Conservation (phyloP, 1,140 invertebrate species). For the Hyles vespertilio region DNA sequence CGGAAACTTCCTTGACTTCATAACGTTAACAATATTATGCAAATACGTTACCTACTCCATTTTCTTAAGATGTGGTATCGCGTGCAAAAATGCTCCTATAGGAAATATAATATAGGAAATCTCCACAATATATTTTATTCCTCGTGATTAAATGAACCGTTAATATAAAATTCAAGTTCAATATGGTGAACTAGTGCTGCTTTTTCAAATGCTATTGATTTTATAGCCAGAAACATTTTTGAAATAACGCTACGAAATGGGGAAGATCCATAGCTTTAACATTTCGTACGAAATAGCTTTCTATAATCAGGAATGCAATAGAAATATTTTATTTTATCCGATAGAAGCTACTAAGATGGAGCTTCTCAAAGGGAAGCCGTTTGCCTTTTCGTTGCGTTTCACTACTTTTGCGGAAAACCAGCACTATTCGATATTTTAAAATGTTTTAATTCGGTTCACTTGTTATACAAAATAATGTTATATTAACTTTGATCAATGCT, state of each 20-base stretch:
- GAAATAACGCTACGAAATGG: constrained; percentile 4
- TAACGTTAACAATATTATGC: constrained; percentile 42
- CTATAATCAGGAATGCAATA: background rate
- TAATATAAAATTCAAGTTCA: no score
- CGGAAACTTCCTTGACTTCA: constrained; percentile 28
- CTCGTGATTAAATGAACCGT: no score
- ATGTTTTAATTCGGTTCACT: background rate
- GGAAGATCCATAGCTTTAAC: background rate
- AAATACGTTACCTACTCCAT: constrained; percentile 35
- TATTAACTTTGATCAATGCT: no score
- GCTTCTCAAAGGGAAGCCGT: constrained; percentile 13
- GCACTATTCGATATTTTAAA: constrained; percentile 6
- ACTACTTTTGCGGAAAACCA: constrained; percentile 6
- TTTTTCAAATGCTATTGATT: no score
- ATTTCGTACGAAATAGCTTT: background rate
- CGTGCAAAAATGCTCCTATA: constrained; percentile 23
- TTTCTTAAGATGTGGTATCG: constrained; percentile 29
- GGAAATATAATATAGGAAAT: no score
- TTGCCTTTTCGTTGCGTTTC: constrained; percentile 14
- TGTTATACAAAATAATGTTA: no score
- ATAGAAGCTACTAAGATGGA: constrained; percentile 9
- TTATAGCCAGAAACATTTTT: no score
- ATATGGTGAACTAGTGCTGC: no score
- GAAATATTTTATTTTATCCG: constrained; percentile 14
- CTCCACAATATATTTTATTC: no score